Conservation (phyloP, 64 coral and sea anemone species). For the Montipora foliosa region DNA sequence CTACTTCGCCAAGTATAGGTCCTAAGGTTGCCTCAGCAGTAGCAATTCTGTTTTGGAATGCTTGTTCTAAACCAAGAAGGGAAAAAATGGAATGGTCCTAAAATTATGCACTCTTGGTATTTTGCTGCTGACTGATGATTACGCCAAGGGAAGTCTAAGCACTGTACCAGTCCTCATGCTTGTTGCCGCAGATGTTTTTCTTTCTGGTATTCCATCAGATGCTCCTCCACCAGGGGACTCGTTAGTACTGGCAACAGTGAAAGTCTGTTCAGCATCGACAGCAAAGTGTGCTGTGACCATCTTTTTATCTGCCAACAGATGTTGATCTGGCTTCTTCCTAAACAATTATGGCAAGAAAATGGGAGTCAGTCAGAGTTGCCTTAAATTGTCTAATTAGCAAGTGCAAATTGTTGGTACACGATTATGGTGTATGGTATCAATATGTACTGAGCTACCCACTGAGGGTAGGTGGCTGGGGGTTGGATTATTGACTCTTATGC, state of each 20-base stretch:
- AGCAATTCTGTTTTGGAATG: no score
- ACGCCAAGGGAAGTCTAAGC: constrained; percentile 81
- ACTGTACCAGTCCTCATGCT: constrained; percentile 81
- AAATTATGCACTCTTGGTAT: no score
- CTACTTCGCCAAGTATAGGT: no score
- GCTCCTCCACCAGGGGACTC: constrained; percentile 59
- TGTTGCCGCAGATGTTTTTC: constrained; percentile 85
- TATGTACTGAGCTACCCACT: no score
- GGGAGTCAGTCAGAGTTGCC: background rate
- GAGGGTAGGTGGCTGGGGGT: no score
- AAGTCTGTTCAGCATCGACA: constrained; percentile 80
- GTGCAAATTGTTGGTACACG: no score
- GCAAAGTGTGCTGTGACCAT: constrained; percentile 74
- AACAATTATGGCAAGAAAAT: background rate
- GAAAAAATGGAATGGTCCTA: no score
- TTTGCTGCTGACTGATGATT: background rate
- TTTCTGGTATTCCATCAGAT: constrained; percentile 66
- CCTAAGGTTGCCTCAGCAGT: no score
- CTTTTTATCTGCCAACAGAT: constrained; percentile 62
- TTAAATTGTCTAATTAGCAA: no score
- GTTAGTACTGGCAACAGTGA: constrained; percentile 83
- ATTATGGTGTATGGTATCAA: no score
- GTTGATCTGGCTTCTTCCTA: constrained; percentile 67
- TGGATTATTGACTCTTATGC: no score
- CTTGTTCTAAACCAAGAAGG: no score